Conservation (phyloP, 2,888 invertebrate genomes). For the Chrysolina americana region DNA sequence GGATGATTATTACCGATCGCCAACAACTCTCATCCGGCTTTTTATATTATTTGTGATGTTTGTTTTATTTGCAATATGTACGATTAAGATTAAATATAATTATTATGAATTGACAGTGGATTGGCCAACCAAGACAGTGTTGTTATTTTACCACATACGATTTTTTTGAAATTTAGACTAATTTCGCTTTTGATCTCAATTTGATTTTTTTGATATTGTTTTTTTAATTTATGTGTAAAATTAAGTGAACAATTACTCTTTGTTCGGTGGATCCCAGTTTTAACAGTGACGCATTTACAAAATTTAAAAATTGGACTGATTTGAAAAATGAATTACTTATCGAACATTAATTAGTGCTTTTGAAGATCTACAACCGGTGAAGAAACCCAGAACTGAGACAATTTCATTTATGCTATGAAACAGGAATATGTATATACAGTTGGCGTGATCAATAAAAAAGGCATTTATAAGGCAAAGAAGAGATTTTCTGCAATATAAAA, state of each 20-base stretch:
- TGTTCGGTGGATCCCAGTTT: neutral
- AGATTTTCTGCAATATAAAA: too few species aligned
- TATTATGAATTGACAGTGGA: constrained; percentile 2
- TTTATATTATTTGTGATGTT: constrained; percentile 12
- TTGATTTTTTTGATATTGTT: constrained; percentile 22
- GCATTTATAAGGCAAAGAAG: too few species aligned
- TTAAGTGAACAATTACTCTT: constrained; percentile 17
- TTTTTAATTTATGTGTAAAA: constrained; percentile 26
- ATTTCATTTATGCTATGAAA: too few species aligned
- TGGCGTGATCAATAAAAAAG: too few species aligned
- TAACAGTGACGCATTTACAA: too few species aligned
- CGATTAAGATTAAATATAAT: constrained; percentile 11
- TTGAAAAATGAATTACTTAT: too few species aligned
- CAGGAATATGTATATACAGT: too few species aligned
- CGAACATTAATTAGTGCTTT: too few species aligned
- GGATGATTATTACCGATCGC: neutral
- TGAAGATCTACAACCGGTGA: too few species aligned
- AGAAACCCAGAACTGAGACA: too few species aligned
- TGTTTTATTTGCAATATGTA: constrained; percentile 22
- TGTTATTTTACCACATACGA: constrained; percentile 6
- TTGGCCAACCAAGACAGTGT: neutral
- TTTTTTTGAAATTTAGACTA: constrained; percentile 18
- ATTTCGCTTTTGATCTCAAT: constrained; percentile 29
- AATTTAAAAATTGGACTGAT: too few species aligned
- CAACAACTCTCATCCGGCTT: neutral